Evolutionary conservation across 1,140 invertebrate genomes (phyloP).

Genomic region (Fopius arisanus): DNA sequence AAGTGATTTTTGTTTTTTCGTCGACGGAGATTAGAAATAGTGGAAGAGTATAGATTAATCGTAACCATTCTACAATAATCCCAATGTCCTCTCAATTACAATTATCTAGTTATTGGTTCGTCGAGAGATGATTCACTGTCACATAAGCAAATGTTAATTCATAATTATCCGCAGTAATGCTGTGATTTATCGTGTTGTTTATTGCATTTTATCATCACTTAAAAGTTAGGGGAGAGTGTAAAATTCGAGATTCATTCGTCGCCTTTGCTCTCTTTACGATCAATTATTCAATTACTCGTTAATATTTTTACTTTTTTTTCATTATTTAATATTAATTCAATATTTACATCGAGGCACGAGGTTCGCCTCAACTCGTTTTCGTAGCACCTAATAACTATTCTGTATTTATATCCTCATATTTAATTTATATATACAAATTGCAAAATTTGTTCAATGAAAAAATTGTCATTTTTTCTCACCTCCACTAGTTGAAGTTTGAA

Average conservation of each 20-base stretch:
- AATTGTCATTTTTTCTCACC: constrained; percentile 42
- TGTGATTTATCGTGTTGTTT: neutral
- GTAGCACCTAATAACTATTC: constrained; percentile 46
- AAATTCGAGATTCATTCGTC: constrained; percentile 26
- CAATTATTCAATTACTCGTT: constrained; percentile 15
- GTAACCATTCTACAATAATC: neutral
- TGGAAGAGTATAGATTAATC: constrained; percentile 21
- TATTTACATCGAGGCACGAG: constrained; percentile 44
- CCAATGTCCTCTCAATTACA: neutral
- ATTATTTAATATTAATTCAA: constrained; percentile 21
- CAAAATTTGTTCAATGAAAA: constrained; percentile 55
- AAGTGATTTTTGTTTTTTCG: neutral
- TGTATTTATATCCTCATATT: constrained; percentile 40
- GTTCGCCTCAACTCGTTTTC: constrained; percentile 42
- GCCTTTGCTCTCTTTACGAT: neutral
- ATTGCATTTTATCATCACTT: neutral
- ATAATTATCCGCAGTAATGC: neutral
- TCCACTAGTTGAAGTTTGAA: constrained; percentile 24
- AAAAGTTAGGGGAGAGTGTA: constrained; percentile 15
- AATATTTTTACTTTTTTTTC: constrained; percentile 29
- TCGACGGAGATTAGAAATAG: constrained; percentile 18
- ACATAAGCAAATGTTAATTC: neutral
- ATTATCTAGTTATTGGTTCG: neutral
- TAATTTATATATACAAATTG: constrained; percentile 58
- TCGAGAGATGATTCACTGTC: neutral